Conservation (phyloP, 2,888 invertebrate species). For the Diplolepis rosae region DNA sequence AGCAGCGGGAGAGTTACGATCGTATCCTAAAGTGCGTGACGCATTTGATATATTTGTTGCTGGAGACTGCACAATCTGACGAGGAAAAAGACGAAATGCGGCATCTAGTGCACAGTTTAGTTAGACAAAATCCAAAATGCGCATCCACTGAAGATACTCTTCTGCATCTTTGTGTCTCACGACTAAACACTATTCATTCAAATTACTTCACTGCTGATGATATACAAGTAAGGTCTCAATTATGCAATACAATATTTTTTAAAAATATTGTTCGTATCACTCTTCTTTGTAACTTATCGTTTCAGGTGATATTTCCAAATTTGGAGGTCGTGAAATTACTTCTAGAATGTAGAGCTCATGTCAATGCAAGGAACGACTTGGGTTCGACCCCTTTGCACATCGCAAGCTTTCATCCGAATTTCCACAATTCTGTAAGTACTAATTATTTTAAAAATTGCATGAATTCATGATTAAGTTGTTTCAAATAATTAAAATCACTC, state of each 20-base stretch:
- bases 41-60: constrained; percentile 84
- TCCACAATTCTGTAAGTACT: constrained; percentile 78
- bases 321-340: constrained; percentile 82
- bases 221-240: constrained; percentile 73
- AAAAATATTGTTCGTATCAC: too few species aligned
- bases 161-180: constrained; percentile 88
- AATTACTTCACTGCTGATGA: constrained; percentile 83
- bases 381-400: constrained; percentile 88
- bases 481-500: neutral
- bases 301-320: constrained; percentile 84
- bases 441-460: neutral
- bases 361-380: constrained; percentile 84
- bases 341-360: constrained; percentile 85
- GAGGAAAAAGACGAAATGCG: constrained; percentile 73
- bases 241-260: neutral
- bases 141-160: constrained; percentile 85
- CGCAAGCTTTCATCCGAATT: constrained; percentile 88
- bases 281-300: constrained; percentile 13
- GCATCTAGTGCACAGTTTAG: constrained; percentile 76
- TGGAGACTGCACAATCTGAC: constrained; percentile 77
- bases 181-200: constrained; percentile 85
- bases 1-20: constrained; percentile 89
- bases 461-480: neutral
- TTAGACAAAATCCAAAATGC: constrained; percentile 81
- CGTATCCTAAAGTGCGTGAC: constrained; percentile 86